These are phyloP conservation scores for Poliocrania exsul DNA, from an alignment of 2,797 vertebrate genomes.

Conservation along the genomic window DNA sequence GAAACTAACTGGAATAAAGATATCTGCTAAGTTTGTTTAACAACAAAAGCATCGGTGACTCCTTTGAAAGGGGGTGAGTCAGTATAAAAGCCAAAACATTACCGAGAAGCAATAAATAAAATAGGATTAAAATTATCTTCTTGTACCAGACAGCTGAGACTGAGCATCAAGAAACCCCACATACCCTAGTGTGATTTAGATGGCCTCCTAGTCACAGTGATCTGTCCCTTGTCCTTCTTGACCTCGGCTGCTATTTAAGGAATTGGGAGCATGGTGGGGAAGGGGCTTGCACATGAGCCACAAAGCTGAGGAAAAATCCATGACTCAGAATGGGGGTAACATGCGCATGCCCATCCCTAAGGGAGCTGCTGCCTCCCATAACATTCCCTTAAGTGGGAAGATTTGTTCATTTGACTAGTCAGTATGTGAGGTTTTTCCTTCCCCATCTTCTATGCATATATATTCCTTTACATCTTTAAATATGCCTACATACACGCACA, in stretches of 20 bases:
- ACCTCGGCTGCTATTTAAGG: constrained; percentile 19
- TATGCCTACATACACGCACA: background rate
- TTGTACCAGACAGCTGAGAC: constrained; percentile 21
- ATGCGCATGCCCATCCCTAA: background rate
- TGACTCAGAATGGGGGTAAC: background rate
- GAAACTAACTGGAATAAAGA: background rate
- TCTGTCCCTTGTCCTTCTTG: background rate
- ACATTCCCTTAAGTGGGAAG: constrained; percentile 32
- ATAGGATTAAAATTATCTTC: constrained; percentile 50
- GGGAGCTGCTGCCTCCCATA: constrained; percentile 14
- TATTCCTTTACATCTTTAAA: background rate
- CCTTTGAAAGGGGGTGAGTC: constrained; percentile 5
- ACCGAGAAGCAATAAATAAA: background rate
- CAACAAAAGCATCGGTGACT: background rate
- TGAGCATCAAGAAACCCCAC: background rate
- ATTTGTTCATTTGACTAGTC: background rate
- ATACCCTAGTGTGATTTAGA: background rate
- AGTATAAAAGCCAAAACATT: constrained; percentile 14
- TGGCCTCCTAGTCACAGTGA: background rate
- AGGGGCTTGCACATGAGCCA: background rate
- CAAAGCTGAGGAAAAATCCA: constrained; percentile 2
- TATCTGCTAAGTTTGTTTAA: background rate
- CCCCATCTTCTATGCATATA: background rate
- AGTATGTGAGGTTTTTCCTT: background rate
- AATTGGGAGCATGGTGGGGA: background rate